Evolutionary conservation across 2,888 invertebrate genomes (phyloP), one percentile per base, ranked within the genome.

Genomic region (Lasioglossum morio): DNA sequence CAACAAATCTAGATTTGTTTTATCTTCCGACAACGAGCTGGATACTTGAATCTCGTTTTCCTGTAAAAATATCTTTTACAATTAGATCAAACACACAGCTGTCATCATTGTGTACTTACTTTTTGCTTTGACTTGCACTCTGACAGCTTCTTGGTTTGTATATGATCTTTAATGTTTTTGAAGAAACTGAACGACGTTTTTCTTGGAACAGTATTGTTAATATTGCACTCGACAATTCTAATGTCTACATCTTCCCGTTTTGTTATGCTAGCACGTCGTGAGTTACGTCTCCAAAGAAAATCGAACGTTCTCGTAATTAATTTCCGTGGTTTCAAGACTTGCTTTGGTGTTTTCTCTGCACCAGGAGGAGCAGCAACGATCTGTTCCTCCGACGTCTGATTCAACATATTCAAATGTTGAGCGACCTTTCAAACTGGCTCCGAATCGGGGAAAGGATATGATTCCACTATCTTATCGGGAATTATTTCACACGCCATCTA

Each of bases 71-170:
- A 27, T 70, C 19, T 43, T 16, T 78, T 82, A 43, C 43, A 43
- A 43, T 43, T 43, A 82, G 5, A 40, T 37, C 30, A 4, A 27
- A 34, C 66, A 27, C 19, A 53, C 37, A 34, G 30, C 5, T 23
- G 34, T 63, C 19, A 34, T 23, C 30, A 30, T 34, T 14, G 2
- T 40, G 16, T 69, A 72, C 85, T 88, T 86, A 94, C 94, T 87
- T 90, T 93, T 82, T 89, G 90, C 74, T 92, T 92, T 0, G 89
- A 90, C 83, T 89, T 93, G 80, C 89, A 90, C 12, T 90, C 77
- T 46, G 86, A 79, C 8, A 93, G 75, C 48, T 91, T 92, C 79
- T 87, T 93, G 1, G 91, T 81, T 10, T 89, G 88, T 79, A 93
- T 87, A 60, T 90, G 91, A 80, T 90, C 92, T 23, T 91, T 93